A percentile compares a stretch with the other conserved stretches of the same genome.
Conservation (phyloP, 2,888 invertebrate genomes). For the Creontiades dilutus region DNA sequence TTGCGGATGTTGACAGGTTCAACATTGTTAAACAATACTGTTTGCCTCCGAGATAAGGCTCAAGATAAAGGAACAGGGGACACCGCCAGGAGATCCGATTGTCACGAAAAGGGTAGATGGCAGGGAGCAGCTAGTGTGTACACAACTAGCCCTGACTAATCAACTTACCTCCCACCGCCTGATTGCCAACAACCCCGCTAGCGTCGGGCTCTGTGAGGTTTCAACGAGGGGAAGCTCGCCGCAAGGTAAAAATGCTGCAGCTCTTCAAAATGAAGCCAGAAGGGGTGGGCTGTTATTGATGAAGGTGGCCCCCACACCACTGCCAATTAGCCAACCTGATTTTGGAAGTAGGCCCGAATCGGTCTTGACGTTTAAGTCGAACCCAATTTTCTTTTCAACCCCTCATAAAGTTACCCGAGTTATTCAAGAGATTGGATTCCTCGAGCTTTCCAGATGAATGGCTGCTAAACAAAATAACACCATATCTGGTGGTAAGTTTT, state of each 20-base stretch:
- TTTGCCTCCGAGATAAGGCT: conserved; percentile 60
- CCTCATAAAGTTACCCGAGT: conserved; percentile 48
- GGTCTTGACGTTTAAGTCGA: conserved; percentile 56
- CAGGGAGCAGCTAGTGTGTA: conserved; percentile 61
- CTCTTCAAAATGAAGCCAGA: not conserved
- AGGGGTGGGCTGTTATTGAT: conserved; percentile 63
- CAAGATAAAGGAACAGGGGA: conserved; percentile 53
- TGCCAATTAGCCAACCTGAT: conserved; percentile 67
- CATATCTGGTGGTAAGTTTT: too few relatives aligned
- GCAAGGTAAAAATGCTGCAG: conserved; percentile 58
- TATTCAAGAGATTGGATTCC: conserved; percentile 30
- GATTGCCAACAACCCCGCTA: conserved; percentile 59
- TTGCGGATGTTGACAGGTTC: conserved; percentile 55
- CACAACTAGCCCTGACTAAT: conserved; percentile 71
- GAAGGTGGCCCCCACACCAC: conserved; percentile 49
- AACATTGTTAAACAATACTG: conserved; percentile 66
- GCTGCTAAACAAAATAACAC: too few relatives aligned
- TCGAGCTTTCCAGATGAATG: not conserved
- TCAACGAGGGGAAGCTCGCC: not conserved
- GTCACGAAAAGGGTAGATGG: conserved; percentile 51
- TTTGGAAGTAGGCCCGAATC: conserved; percentile 38
- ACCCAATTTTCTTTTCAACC: conserved; percentile 56
- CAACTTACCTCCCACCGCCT: conserved; percentile 65
- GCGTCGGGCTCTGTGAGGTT: not conserved
- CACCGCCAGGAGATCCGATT: conserved; percentile 54